Conservation (phyloP, 1,140 invertebrate genomes). For the Heliconius himera region DNA sequence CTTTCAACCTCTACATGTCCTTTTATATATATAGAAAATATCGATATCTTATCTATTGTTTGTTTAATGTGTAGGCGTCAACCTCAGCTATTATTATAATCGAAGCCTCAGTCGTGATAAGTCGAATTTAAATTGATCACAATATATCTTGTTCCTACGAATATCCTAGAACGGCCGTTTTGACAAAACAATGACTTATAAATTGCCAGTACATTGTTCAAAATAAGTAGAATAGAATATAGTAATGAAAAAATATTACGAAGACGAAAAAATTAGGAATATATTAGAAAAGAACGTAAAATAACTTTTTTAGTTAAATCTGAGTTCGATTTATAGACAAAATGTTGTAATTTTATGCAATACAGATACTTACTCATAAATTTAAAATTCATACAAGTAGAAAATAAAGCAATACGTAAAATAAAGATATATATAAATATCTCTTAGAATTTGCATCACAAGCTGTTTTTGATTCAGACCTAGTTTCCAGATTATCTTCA, state of each 20-base stretch:
- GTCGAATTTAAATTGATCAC: conserved; percentile 59
- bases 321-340: not conserved
- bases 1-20: no score
- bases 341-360: not conserved
- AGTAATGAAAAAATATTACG: no score
- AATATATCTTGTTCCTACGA: conserved; percentile 46
- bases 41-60: not conserved
- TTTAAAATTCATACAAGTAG: not conserved
- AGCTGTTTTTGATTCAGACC: not conserved
- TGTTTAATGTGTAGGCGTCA: not conserved
- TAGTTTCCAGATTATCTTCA: conserved; percentile 3
- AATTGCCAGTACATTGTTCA: not conserved
- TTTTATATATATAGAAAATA: no score
- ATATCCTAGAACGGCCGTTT: conserved; percentile 58
- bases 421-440: not conserved
- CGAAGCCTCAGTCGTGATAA: conserved; percentile 49
- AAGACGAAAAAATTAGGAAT: no score
- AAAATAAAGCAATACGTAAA: not conserved
- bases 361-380: not conserved
- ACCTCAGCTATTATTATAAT: not conserved
- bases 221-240: no score
- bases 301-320: no score
- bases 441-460: not conserved
- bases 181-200: conserved; percentile 36
- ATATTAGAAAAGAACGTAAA: no score